These are phyloP conservation scores for Drosophila peninsularis DNA, from an alignment of 2,888 invertebrate species.

Conservation along the genomic window DNA sequence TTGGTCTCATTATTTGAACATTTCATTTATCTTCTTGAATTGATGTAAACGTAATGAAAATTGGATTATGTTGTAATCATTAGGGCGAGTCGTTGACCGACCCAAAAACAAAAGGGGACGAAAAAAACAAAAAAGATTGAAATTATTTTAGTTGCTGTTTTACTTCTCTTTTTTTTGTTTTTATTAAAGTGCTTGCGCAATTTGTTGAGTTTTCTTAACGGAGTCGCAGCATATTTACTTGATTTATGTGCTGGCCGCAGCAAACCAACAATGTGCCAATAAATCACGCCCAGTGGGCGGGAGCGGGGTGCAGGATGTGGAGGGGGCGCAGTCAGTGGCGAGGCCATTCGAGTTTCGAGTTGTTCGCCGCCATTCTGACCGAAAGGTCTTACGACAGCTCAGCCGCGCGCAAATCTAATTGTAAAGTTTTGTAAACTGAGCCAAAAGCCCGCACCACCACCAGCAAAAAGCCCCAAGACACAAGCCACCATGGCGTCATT, in stretches of 20 bases:
- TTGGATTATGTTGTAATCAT: slow-evolving; percentile 76
- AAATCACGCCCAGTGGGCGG: slow-evolving; percentile 55
- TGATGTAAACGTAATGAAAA: slow-evolving; percentile 76
- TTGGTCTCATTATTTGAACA: slow-evolving; percentile 71
- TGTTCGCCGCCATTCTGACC: slow-evolving; percentile 26
- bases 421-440: slow-evolving; percentile 71
- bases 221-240: slow-evolving; percentile 61
- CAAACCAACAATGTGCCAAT: slow-evolving; percentile 65
- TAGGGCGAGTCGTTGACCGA: slow-evolving; percentile 40
- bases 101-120: slow-evolving; percentile 19
- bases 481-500: slow-evolving; percentile 58
- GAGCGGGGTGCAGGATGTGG: neutral
- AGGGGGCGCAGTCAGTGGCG: neutral
- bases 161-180: neutral
- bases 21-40: slow-evolving; percentile 76
- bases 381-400: slow-evolving; percentile 48
- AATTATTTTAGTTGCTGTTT: slow-evolving; percentile 33
- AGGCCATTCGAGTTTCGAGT: slow-evolving; percentile 1
- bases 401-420: slow-evolving; percentile 68
- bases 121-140: slow-evolving; percentile 16
- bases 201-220: slow-evolving; percentile 39
- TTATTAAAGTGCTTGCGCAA: slow-evolving; percentile 20
- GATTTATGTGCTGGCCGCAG: slow-evolving; percentile 58
- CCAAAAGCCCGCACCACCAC: slow-evolving; percentile 33
- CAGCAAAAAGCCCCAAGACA: slow-evolving; percentile 43